Evolutionary conservation across 1,140 invertebrate species (phyloP), one percentile per base, ranked within the genome.

Genomic region (Drosophila prosaltans): DNA sequence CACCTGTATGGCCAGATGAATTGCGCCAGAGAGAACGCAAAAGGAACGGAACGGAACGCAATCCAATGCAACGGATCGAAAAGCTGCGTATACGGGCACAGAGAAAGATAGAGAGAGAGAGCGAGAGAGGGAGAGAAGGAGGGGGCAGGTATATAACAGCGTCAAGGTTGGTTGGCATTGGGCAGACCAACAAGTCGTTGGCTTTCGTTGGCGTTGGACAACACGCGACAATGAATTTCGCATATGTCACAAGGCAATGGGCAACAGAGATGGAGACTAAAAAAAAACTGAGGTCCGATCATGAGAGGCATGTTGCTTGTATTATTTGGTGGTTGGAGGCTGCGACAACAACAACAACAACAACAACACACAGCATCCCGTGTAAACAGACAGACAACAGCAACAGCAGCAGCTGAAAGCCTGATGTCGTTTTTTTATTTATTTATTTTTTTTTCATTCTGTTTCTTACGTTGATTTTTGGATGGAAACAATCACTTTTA

Each of bases 201-300:
- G 82, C 82, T 82, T 78, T 78, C 72, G 66, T 68, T 36, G 32
- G 32, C 65, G 66, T 78, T 55, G 73, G 68, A 58, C 72, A 84
- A 89, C 83, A 88, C 83, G 83, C 83, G 83, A 88, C 83, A 88
- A 88, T 88, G 83, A 88, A 88, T 89, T 84, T 88, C 83, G 83
- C 83, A 88, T 88, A 89, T 88, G 83, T 88, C 83, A 88, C 83
- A 86, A 78, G 68, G 59, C 58, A 55, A 69, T 26, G 24, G 60
- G 10, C 55, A 58, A 36, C 32, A 36, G 45, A 51, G 45, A 51
- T 21, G 16, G 16, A 48, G 16, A 24, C 45, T 21, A 16, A 21
- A 16, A 48, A 21, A 24, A 45, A 16, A 45, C 43, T 16, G 43
- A 45, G 45, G 7, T 8, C 45, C 21, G 24, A 51, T 51, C 45